Percentiles rank a stretch among this genome's conserved stretches.
These are phyloP conservation scores for Leucoptera coffeella DNA, from an alignment of 2,888 invertebrate genomes.

Conservation along the genomic window DNA sequence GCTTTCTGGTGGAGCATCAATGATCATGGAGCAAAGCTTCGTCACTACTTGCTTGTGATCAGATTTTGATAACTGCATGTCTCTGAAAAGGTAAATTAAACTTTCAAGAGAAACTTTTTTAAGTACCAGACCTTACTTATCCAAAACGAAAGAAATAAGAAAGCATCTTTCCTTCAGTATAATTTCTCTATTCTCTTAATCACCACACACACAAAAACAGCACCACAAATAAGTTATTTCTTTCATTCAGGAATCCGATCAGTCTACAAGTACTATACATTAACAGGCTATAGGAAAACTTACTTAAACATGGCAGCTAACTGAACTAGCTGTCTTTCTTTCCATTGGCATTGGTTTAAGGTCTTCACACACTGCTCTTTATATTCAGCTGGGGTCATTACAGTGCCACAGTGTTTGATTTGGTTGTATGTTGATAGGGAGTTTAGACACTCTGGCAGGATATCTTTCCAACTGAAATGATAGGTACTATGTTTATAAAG, in stretches of 20 bases:
- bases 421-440: constrained; percentile 42
- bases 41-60: constrained; percentile 57
- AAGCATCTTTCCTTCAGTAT: too few relatives aligned
- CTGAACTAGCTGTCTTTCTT: constrained; percentile 51
- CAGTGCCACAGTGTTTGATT: constrained; percentile 51
- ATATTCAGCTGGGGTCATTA: constrained; percentile 54
- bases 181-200: too few relatives aligned
- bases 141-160: too few relatives aligned
- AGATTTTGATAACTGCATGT: constrained; percentile 50
- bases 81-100: too few relatives aligned
- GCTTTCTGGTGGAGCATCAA: constrained; percentile 52
- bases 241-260: too few relatives aligned
- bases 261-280: too few relatives aligned
- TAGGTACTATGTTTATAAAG: too few relatives aligned
- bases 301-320: constrained; percentile 65
- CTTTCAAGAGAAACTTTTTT: too few relatives aligned
- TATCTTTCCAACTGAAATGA: constrained; percentile 57
- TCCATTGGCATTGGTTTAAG: constrained; percentile 57
- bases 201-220: too few relatives aligned
- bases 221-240: too few relatives aligned
- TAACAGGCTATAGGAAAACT: constrained; percentile 9
- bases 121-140: too few relatives aligned
- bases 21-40: constrained; percentile 55
- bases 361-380: constrained; percentile 54
- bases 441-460: constrained; percentile 57